Evolutionary conservation across 1,140 invertebrate species (phyloP).

Genomic region (Meloidogyne exigua): DNA sequence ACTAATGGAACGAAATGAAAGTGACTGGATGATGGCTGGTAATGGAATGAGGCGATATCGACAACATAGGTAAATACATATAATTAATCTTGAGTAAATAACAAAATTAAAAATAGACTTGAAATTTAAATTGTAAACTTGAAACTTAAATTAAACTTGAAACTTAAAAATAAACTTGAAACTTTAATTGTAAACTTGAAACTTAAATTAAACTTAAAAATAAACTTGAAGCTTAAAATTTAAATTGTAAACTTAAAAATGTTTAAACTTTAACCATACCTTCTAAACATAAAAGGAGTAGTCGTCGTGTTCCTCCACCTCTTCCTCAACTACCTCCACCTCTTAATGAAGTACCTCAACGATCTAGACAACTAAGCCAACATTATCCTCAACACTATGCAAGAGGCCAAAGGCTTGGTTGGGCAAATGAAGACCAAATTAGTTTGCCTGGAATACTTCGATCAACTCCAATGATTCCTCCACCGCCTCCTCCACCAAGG

Average conservation of each 20-base stretch:
- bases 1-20: not conserved
- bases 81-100: too few species aligned
- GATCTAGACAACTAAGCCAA: slow-evolving; percentile 4
- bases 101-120: too few species aligned
- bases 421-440: slow-evolving; percentile 7
- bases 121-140: too few species aligned
- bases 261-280: not conserved
- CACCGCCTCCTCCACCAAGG: slow-evolving; percentile 18
- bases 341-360: not conserved
- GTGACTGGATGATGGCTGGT: not conserved
- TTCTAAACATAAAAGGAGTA: not conserved
- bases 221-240: too few species aligned
- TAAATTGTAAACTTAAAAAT: too few species aligned
- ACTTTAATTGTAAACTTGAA: too few species aligned
- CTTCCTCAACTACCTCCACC: not conserved
- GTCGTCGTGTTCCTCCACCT: not conserved
- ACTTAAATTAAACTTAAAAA: too few species aligned
- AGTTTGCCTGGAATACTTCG: slow-evolving; percentile 1
- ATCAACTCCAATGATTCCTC: not conserved
- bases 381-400: not conserved
- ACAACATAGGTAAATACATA: not conserved
- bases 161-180: too few species aligned
- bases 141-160: too few species aligned
- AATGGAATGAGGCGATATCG: not conserved
- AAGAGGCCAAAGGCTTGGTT: not conserved